A percentile compares a stretch with the other conserved stretches of the same genome.
Evolutionary conservation across 1,140 invertebrate genomes (phyloP).

Genomic region (Acyrthosiphon pisum): DNA sequence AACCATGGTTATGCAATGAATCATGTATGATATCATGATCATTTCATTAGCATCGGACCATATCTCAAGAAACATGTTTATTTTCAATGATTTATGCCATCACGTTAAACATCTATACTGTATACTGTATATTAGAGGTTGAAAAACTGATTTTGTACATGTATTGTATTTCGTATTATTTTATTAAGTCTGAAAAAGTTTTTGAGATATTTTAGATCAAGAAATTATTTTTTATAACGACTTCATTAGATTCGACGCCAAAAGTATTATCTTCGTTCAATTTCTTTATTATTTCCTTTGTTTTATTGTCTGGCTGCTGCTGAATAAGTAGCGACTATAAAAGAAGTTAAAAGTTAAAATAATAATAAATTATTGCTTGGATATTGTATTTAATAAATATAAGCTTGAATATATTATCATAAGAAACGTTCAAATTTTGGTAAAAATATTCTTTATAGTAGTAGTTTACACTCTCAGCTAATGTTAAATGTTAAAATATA

Average conservation of each 20-base stretch:
- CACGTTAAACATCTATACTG: neutral
- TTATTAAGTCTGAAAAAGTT: neutral
- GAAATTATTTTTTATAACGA: neutral
- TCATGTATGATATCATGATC: neutral
- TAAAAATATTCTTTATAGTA: neutral
- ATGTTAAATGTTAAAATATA: neutral
- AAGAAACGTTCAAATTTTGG: neutral
- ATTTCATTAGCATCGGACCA: neutral
- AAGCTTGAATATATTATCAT: neutral
- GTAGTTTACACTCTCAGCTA: neutral
- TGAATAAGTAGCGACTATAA: conserved; percentile 3
- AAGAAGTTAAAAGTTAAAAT: neutral
- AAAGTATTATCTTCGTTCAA: neutral
- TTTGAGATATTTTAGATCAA: neutral
- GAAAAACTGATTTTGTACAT: neutral
- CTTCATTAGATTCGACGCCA: neutral
- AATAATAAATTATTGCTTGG: conserved; percentile 9
- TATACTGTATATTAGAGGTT: neutral
- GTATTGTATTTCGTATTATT: neutral
- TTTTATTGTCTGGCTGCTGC: neutral
- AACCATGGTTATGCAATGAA: neutral
- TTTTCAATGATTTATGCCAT: neutral
- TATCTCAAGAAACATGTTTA: conserved; percentile 10
- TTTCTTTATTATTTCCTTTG: conserved; percentile 19
- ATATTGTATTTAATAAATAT: conserved; percentile 1